Percentiles rank a stretch among this genome's conserved stretches.
phyloP scores from a whole-genome alignment of 2,113 vertebrate species.

The Zosterops borbonicus region DNA sequence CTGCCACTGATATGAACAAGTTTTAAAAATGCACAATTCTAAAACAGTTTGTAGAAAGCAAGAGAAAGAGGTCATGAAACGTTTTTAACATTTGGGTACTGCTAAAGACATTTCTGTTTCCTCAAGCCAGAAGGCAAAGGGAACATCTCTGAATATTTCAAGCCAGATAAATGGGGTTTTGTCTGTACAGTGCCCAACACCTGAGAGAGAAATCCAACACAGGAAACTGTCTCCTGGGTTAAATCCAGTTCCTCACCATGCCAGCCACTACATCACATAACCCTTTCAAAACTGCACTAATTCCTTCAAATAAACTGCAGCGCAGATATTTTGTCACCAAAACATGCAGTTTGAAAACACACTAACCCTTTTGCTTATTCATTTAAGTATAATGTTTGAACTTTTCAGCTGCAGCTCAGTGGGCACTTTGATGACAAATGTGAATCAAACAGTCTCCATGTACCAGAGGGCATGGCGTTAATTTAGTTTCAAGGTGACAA shows the following conservation, averaged over 20 bases:
- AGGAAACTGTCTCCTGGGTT: not conserved
- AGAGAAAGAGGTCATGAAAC: not conserved
- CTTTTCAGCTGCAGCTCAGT: not conserved
- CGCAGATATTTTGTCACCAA: slow-evolving; percentile 24
- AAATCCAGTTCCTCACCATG: not conserved
- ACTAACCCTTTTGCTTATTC: not conserved
- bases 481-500: not conserved
- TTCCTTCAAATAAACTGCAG: not conserved
- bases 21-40: not conserved
- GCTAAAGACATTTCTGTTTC: not conserved
- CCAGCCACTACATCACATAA: not conserved
- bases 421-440: not conserved
- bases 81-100: not conserved
- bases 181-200: not conserved
- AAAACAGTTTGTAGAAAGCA: not conserved
- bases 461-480: not conserved
- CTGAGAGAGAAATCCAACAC: not conserved
- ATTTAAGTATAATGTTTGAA: not conserved
- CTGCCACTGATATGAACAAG: not conserved
- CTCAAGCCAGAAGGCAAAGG: not conserved
- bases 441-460: not conserved
- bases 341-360: not conserved
- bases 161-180: not conserved
- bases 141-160: not conserved
- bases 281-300: not conserved